Percentiles rank a stretch among this genome's conserved stretches.
Evolutionary conservation across 2,888 invertebrate species (phyloP).

Genomic region (Ophion ventricosus): DNA sequence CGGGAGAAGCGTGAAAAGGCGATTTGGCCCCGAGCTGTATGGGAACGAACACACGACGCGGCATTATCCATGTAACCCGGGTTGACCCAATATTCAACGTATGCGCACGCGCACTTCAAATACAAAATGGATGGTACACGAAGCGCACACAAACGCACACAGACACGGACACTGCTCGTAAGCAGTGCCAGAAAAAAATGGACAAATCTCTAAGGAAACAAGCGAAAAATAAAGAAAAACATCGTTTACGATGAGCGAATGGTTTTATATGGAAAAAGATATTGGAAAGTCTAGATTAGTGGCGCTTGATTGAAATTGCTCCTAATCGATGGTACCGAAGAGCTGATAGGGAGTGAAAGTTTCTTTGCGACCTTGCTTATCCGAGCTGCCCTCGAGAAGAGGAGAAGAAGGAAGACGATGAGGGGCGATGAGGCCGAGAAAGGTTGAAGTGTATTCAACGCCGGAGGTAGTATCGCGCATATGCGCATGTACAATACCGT

Average conservation of each 20-base stretch:
- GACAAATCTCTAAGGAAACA: too few species aligned
- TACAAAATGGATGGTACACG: constrained; percentile 26
- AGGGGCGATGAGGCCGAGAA: neutral
- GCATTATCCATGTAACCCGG: constrained; percentile 50
- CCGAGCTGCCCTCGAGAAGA: too few species aligned
- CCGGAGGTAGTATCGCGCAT: constrained; percentile 42
- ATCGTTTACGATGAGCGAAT: too few species aligned
- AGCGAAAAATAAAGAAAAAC: neutral
- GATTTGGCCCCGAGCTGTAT: constrained; percentile 49
- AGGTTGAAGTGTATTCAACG: constrained; percentile 15
- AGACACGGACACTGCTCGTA: too few species aligned
- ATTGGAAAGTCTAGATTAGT: too few species aligned
- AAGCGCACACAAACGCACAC: neutral
- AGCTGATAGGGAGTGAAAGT: too few species aligned
- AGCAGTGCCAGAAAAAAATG: neutral
- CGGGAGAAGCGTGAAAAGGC: constrained; percentile 42
- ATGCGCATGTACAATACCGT: constrained; percentile 47
- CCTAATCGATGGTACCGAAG: too few species aligned
- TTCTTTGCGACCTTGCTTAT: too few species aligned
- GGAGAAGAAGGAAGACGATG: neutral
- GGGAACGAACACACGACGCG: constrained; percentile 29
- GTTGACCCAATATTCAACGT: constrained; percentile 35
- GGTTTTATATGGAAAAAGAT: too few species aligned
- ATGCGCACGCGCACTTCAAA: constrained; percentile 1
- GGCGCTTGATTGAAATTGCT: too few species aligned